These are phyloP conservation scores for Pangasius krempfi DNA, from an alignment of 2,797 vertebrate genomes.

Conservation along the genomic window DNA sequence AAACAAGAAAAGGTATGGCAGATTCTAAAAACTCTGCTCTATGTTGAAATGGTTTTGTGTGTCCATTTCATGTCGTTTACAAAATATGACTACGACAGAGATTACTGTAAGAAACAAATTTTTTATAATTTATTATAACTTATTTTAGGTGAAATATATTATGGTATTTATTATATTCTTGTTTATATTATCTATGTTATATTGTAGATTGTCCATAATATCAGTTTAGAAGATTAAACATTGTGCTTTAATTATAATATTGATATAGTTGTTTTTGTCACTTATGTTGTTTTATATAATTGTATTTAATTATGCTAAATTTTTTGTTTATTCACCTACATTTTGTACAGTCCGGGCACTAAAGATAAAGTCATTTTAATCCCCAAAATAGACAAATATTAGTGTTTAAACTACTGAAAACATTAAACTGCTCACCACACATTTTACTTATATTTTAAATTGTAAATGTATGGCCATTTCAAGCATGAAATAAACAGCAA, in stretches of 20 bases:
- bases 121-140: neutral
- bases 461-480: neutral
- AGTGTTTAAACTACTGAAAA: no score
- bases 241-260: neutral
- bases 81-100: neutral
- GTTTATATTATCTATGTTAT: neutral
- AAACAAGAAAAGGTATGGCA: neutral
- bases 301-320: neutral
- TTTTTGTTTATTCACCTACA: neutral
- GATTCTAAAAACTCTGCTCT: neutral
- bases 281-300: neutral
- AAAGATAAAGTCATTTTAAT: neutral
- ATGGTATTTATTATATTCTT: neutral
- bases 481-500: neutral
- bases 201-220: neutral
- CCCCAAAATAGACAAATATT: neutral
- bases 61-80: neutral
- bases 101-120: neutral
- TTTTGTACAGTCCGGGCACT: neutral
- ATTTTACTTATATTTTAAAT: neutral
- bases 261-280: neutral
- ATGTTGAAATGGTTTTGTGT: neutral
- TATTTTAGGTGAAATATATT: neutral
- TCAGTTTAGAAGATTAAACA: neutral
- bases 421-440: no score